A percentile compares a stretch with the other conserved stretches of the same genome.
phyloP scores from a whole-genome alignment of 1,140 invertebrate species.

The Acromyrmex heyeri region DNA sequence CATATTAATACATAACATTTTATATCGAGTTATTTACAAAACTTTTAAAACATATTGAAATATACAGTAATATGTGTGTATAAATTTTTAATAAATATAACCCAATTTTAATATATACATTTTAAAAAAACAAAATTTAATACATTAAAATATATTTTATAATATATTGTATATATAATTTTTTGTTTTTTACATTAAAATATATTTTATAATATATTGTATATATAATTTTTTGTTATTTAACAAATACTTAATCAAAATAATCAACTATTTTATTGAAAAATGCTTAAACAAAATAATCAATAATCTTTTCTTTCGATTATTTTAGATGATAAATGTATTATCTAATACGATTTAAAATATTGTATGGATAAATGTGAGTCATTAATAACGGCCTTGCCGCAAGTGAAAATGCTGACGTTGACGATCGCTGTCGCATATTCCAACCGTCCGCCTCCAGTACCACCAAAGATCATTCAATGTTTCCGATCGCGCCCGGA shows the following conservation, averaged over 20 bases:
- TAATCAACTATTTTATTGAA: no score
- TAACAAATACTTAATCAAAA: no score
- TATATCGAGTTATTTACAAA: not conserved
- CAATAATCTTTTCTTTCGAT: not conserved
- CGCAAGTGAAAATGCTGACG: conserved; percentile 76
- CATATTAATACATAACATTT: not conserved
- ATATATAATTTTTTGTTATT: not conserved
- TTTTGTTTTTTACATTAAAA: not conserved
- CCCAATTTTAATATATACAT: no score
- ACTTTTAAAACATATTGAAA: not conserved
- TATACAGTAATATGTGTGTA: not conserved
- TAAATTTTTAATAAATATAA: not conserved
- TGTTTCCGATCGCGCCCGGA: conserved; percentile 47
- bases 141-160: not conserved
- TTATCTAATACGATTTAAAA: not conserved
- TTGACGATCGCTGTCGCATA: conserved; percentile 45
- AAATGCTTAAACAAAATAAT: not conserved
- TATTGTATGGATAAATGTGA: conserved; percentile 13
- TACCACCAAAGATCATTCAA: conserved; percentile 47
- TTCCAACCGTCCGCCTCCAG: conserved; percentile 21
- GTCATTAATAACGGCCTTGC: conserved; percentile 75
- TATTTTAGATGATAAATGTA: not conserved
- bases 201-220: not conserved
- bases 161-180: not conserved
- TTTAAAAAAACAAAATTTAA: no score